These are phyloP conservation scores for Amblyjoppa proteus DNA, from an alignment of 2,888 invertebrate species.

Conservation along the genomic window DNA sequence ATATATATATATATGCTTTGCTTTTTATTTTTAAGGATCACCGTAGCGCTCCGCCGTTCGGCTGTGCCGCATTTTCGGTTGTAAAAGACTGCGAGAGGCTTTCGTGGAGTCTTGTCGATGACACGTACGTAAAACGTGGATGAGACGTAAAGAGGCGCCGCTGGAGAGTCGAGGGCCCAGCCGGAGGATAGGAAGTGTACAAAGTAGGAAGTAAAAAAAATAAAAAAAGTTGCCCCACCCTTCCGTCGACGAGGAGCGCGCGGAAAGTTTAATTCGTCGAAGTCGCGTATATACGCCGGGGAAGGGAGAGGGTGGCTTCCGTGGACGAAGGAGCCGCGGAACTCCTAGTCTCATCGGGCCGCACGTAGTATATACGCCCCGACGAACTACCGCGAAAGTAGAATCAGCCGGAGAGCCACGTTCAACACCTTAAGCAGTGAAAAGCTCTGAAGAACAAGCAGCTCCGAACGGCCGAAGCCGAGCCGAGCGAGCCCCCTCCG, in stretches of 20 bases:
- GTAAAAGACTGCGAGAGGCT: neutral
- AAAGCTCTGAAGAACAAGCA: slow-evolving; percentile 61
- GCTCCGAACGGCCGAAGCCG: slow-evolving; percentile 49
- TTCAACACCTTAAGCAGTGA: slow-evolving; percentile 58
- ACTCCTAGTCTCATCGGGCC: slow-evolving; percentile 18
- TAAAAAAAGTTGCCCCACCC: slow-evolving; percentile 1
- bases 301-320: neutral
- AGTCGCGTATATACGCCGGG: neutral
- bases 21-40: neutral
- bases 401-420: slow-evolving; percentile 41
- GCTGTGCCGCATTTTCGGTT: neutral
- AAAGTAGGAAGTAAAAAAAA: neutral
- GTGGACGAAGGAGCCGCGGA: slow-evolving; percentile 7
- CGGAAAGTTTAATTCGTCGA: slow-evolving; percentile 59
- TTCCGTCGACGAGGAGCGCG: slow-evolving; percentile 34
- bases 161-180: neutral
- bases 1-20: no score
- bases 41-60: neutral
- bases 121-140: slow-evolving; percentile 13
- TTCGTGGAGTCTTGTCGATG: slow-evolving; percentile 4
- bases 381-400: slow-evolving; percentile 25
- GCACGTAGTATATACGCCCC: slow-evolving; percentile 33
- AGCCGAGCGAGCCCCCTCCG: slow-evolving; percentile 25
- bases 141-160: slow-evolving; percentile 7
- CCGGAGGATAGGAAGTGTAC: neutral